phyloP scores from a whole-genome alignment of 2,888 invertebrate genomes.

The Apoda limacodes region DNA sequence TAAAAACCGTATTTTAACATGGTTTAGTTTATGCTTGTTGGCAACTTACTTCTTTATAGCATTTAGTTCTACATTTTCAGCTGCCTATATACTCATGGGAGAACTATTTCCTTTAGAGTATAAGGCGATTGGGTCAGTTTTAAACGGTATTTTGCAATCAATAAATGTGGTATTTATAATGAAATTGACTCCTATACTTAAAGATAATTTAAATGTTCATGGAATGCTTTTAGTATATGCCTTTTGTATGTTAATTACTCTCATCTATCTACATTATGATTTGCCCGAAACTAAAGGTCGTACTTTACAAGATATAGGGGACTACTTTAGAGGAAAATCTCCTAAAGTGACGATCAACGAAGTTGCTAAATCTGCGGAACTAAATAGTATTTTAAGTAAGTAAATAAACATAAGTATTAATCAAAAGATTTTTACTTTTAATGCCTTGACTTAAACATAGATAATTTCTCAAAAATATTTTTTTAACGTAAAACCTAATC shows the following conservation, averaged over 20 bases:
- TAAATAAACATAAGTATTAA: too few relatives aligned
- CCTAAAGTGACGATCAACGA: too few relatives aligned
- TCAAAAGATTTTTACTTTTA: too few relatives aligned
- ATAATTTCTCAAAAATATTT: too few relatives aligned
- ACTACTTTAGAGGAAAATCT: background rate
- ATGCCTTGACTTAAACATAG: too few relatives aligned
- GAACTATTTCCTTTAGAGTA: background rate
- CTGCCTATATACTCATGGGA: background rate
- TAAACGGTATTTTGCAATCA: background rate
- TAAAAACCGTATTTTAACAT: background rate
- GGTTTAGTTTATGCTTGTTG: background rate
- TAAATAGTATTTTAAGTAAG: too few relatives aligned
- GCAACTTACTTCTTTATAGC: background rate
- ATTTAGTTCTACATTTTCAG: background rate
- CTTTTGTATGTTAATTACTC: background rate
- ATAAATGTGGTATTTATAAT: background rate
- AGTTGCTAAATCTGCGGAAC: too few relatives aligned
- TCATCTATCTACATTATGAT: background rate
- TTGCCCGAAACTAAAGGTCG: constrained; percentile 7
- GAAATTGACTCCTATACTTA: background rate
- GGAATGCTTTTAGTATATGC: background rate
- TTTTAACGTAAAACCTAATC: too few relatives aligned
- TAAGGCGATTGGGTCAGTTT: background rate
- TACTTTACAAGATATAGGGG: constrained; percentile 5
- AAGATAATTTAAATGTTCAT: background rate